Evolutionary conservation across 1,140 invertebrate genomes (phyloP).

Genomic region (Sycobia sp.): DNA sequence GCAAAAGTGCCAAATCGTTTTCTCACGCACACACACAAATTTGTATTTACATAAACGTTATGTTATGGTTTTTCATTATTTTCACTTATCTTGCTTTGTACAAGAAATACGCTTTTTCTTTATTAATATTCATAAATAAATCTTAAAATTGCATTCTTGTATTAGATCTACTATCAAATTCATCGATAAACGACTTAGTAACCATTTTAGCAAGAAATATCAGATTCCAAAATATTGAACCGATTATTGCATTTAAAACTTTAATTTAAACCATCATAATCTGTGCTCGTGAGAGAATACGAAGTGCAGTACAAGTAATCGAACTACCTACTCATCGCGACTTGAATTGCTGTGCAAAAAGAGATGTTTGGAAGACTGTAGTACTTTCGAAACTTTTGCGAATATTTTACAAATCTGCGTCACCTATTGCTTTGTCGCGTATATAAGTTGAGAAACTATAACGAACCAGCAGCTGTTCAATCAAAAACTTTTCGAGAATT

Average conservation of each 20-base stretch:
- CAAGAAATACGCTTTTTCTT: constrained; percentile 29
- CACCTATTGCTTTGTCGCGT: not conserved
- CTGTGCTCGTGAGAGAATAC: not conserved
- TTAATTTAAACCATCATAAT: too few species aligned
- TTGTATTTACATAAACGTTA: not conserved
- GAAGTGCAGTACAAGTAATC: not conserved
- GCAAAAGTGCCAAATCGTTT: constrained; percentile 11
- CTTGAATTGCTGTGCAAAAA: not conserved
- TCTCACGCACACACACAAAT: not conserved
- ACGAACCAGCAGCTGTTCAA: not conserved
- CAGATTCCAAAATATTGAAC: too few species aligned
- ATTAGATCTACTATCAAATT: too few species aligned
- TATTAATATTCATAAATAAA: too few species aligned
- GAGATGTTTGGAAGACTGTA: constrained; percentile 24
- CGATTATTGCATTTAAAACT: too few species aligned
- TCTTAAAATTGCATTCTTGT: too few species aligned
- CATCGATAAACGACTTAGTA: too few species aligned
- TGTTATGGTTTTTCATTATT: not conserved
- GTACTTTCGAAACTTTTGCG: constrained; percentile 8
- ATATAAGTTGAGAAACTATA: constrained; percentile 6
- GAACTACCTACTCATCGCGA: not conserved
- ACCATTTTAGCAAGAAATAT: too few species aligned
- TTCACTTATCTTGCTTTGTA: constrained; percentile 3
- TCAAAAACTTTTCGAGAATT: constrained; percentile 10
- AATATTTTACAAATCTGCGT: not conserved